Base-by-base conservation (phyloP, 2,113 vertebrate species). In the Gracilinanus agilis region DNA sequence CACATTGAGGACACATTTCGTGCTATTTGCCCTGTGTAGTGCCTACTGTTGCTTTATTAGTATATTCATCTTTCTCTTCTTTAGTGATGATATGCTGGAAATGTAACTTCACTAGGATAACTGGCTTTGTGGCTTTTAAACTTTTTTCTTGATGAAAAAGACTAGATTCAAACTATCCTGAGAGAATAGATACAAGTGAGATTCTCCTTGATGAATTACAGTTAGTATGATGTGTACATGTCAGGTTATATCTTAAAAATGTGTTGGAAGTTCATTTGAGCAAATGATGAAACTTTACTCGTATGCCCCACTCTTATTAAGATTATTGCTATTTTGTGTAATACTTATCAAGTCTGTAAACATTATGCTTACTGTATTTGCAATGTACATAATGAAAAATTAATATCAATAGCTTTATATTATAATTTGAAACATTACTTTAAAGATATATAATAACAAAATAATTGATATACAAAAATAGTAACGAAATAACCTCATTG, bases 291-390 rank as follows among this genome's bases (percentile, higher is more conserved):
- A 88, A 55, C 88, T 75, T 94, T 90, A 24, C 55, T 40, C 19
- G 19, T 93, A 75, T 55, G 93, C 92, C 44, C 40, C 67, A 55
- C 89, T 92, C n/a, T 93, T 61, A 89, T 49, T 13, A 95, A 92
- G 16, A 54, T 83, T 83, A 24, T 92, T 90, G 55, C 89, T 49
- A 53, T 13, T 44, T 89, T 92, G 67, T 12, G 93, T 9, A 89
- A n/a, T 61, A 89, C 95, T 89, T 91, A 83, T 53, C 89, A 25
- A 53, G 49, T 89, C 94, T 29, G 19, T 91, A 44, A 91, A 19
- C 27, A 23, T 56, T 89, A 53, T 90, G 53, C 34, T 54, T 83
- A 56, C 83, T 89, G 40, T 11, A 83, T 29, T 40, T 83, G 34
- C 40, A 21, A 49, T 56, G 40, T 24, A 90, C 4, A 44, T 3